Conservation (phyloP, 2,113 vertebrate species). For the Pogona vitticeps region DNA sequence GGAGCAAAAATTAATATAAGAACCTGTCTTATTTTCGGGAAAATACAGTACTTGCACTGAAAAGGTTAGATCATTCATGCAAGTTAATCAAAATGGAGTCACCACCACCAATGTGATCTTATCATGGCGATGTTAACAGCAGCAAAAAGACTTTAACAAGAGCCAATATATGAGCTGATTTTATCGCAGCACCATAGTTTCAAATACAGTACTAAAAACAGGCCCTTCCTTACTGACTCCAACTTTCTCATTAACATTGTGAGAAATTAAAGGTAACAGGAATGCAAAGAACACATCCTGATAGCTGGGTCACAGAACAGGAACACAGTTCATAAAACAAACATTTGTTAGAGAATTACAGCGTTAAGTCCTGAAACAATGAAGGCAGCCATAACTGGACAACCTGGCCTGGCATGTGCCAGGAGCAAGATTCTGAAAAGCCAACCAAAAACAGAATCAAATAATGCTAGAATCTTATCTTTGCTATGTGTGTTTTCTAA, state of each 20-base stretch:
- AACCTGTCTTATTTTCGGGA: too few species aligned
- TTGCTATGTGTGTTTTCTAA: not conserved
- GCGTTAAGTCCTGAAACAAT: not conserved
- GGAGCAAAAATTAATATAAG: too few species aligned
- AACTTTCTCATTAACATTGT: not conserved
- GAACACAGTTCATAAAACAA: not conserved
- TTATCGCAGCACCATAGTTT: not conserved
- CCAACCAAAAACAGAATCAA: not conserved
- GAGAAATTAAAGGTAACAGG: not conserved
- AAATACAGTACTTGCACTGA: not conserved
- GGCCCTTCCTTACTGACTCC: not conserved
- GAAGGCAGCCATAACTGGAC: not conserved
- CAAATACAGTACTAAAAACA: not conserved
- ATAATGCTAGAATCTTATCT: too few species aligned
- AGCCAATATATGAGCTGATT: not conserved
- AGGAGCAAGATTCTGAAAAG: not conserved
- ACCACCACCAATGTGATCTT: not conserved
- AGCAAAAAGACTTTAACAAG: not conserved
- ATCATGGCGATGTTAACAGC: not conserved
- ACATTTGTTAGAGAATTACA: not conserved
- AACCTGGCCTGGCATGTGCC: not conserved
- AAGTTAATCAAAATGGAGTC: not conserved
- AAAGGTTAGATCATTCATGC: not conserved
- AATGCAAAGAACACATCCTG: not conserved
- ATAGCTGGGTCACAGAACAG: not conserved